Base-by-base conservation (phyloP, 2,888 invertebrate genomes). In the Myopa testacea region DNA sequence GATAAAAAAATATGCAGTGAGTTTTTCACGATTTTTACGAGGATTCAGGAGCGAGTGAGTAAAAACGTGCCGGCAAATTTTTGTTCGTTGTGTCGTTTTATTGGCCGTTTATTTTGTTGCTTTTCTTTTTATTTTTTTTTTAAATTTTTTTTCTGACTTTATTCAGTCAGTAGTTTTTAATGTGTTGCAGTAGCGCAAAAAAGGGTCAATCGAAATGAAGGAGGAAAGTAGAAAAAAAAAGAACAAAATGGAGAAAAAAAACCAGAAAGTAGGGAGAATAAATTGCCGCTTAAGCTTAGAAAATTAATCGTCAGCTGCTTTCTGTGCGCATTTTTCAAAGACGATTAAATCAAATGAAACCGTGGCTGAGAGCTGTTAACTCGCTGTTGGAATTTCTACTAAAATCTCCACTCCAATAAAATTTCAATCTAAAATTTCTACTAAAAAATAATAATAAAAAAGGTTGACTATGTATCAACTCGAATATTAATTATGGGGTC, bases 271-370 rank as follows among this genome's bases (percentile, higher is more conserved):
- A 55, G 60, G n/a, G 40, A 38, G 58, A 14, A 70, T 76, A 76
- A 70, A 76, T 69, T 75, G 68, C 52, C 81, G 83, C 82, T 81
- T 83, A 85, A 81, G 82, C 83, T 80, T 80, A 82, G 45, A 45
- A 85, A 85, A 86, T 85, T 86, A 85, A 86, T 86, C 84, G 86
- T 77, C 78, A 81, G 74, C 79, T 81, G 80, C 80, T 80, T 77
- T 74, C 82, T 82, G 81, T 81, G 45, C 26, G 50, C 81, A 85
- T 86, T 84, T 85, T 83, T 86, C 84, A 86, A 86, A 84, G 81
- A 83, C 83, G 85, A 85, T 85, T 86, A 83, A 84, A 69, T 60
- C 69, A 73, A 70, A 70, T 73, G 76, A 52, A 67, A 65, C 58
- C 63, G 62, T 26, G 10, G 62, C 62, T 5, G 58, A 58, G 52